phyloP scores from a whole-genome alignment of 2,888 invertebrate species.

The Drosophila flavopinicola region DNA sequence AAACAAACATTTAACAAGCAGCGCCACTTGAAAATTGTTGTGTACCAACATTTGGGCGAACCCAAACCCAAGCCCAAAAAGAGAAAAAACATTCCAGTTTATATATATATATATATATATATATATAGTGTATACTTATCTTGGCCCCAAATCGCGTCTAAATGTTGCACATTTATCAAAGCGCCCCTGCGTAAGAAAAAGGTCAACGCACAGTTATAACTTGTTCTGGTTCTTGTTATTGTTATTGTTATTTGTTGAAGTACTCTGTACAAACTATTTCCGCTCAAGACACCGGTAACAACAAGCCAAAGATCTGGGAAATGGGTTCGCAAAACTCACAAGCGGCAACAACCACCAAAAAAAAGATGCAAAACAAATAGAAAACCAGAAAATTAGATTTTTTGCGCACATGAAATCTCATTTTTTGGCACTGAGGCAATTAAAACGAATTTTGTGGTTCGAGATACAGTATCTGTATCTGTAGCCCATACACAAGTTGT shows the following conservation, averaged over 20 bases:
- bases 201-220: constrained; percentile 80
- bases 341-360: too few species aligned
- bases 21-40: constrained; percentile 66
- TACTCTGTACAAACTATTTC: constrained; percentile 67
- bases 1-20: constrained; percentile 81
- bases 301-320: constrained; percentile 59
- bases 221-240: constrained; percentile 59
- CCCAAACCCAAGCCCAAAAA: too few species aligned
- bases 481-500: constrained; percentile 2
- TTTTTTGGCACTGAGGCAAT: constrained; percentile 55
- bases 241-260: constrained; percentile 27
- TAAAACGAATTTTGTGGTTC: constrained; percentile 58
- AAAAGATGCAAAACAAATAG: constrained; percentile 18
- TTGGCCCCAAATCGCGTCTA: constrained; percentile 77
- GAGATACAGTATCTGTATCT: constrained; percentile 39
- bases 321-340: constrained; percentile 50
- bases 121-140: too few species aligned
- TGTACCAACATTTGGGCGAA: constrained; percentile 60
- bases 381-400: constrained; percentile 36
- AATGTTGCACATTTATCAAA: constrained; percentile 81
- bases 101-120: too few species aligned
- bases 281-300: constrained; percentile 50
- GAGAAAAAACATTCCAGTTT: constrained; percentile 5
- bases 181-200: constrained; percentile 53
- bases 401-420: constrained; percentile 53